Base-by-base conservation (phyloP, 2,113 vertebrate species). In the Zeus faber region DNA sequence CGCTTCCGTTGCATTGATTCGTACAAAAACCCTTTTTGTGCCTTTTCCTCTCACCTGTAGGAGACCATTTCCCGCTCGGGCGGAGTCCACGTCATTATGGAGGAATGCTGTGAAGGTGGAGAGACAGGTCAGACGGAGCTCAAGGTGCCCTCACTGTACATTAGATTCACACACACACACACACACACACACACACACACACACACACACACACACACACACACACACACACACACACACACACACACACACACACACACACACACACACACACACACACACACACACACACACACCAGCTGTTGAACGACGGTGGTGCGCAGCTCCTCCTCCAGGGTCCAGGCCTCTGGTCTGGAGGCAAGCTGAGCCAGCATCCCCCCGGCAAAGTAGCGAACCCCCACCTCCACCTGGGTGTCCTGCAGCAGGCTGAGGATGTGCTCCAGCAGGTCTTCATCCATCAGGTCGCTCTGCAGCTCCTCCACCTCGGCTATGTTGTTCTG, bases 401-500 rank as follows among this genome's bases (percentile, higher is more conserved):
- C 61, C 73, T 95, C 91, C 49, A 96, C 84, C 74, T 92, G 87
- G 27, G 90, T 74, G 33, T 91, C 91, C 77, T 92, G 89, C 63
- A 98, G 40, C 33, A 98, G 76, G 35, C 77, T 87, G 63, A 94
- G 90, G 78, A 97, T 87, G 81, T 96, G 91, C 65, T 93, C 92
- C 84, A 97, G 86, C 40, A 98, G 92, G 58, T 93, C 93, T 66
- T 94, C 93, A 80, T 92, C 91, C 93, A 95, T 93, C 49, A 98
- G 76, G 37, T 92, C 89, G 6, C 76, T 83, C 75, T 95, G 94
- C 26, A 98, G 76, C 31, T 91, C 92, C 82, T 93, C 93, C 63
- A 96, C 92, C 88, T 98, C 95, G 13, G 94, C 94, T 68, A 98
- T 90, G 67, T 98, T 97, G 80, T 96, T 96, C 95, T 97, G 66